Evolutionary conservation across 2,113 vertebrate species (phyloP), one percentile per base, ranked within the genome.

Genomic region (Microtus richardsoni): DNA sequence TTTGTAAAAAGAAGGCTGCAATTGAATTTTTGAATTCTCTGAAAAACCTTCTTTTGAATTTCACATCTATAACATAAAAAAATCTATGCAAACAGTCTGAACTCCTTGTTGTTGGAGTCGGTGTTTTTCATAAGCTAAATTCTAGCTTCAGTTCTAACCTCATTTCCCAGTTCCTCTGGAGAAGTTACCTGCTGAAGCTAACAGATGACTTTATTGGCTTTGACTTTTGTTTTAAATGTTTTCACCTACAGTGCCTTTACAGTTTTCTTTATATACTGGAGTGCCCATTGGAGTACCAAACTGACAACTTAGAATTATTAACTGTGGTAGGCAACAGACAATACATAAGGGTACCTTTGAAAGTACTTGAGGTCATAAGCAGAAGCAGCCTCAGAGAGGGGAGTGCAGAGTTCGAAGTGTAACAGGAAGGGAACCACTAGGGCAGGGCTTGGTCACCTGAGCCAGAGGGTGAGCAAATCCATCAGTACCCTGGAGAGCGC

Each of bases 401-500:
- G 44, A 89, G 26, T 87, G 17, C 85, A 91, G 77, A 86, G 26
- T 47, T 73, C 22, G 10, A 2, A 1, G 6, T 82, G 13, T 58
- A 74, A 30, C 22, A 21, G n/a, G 16, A 84, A 17, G 21, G 70
- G 74, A 94, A 44, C 58, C 70, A 49, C 62, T 60, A 26, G 28
- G n/a, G 49, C 64, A 93, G 68, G 12, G 4, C 33, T 84, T 79
- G 85, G 49, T 87, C 78, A 54, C 26, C 6, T n/a, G 84, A 93
- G 80, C 89, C 79, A 87, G 54, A 93, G 33, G 60, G 41, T 41
- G 39, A 33, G 21, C 82, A 70, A 88, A 84, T 82, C n/a, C 0
- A 73, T 97, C 97, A 98, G 97, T 90, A 98, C 97, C 96, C 60
- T 93, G 97, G 97, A 98, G 73, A 98, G 97, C 93, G 92, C 97